Percentiles rank a stretch among this genome's conserved stretches.
phyloP scores from a whole-genome alignment of 2,113 vertebrate genomes.

The Peucedramus taeniatus region DNA sequence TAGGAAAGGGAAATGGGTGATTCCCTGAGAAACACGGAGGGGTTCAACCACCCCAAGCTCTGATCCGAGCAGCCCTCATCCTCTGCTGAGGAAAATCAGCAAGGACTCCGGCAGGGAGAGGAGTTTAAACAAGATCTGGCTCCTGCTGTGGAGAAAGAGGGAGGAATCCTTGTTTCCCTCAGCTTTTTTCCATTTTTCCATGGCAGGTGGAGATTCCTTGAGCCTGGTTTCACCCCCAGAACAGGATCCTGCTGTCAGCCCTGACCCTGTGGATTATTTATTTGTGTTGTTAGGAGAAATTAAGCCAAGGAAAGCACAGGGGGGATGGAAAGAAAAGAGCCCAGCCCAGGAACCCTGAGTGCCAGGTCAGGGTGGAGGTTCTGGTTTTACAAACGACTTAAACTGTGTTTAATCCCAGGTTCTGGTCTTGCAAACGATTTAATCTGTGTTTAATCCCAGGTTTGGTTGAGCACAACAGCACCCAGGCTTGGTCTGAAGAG shows the following conservation, averaged over 20 bases:
- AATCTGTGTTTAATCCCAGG: background rate
- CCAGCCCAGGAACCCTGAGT: background rate
- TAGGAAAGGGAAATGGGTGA: background rate
- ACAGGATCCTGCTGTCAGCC: background rate
- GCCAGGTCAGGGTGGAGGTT: background rate
- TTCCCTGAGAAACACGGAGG: background rate
- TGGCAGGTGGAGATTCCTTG: background rate
- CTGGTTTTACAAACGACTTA: rapidly evolving
- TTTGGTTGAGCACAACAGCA: background rate
- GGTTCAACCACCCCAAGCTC: background rate
- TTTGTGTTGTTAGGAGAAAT: background rate
- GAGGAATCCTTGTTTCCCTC: background rate
- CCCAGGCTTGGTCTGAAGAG: background rate
- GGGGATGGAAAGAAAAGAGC: background rate
- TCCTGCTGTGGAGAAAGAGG: background rate
- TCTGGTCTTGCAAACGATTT: rapidly evolving
- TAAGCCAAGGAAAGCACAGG: background rate
- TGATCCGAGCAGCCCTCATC: rapidly evolving
- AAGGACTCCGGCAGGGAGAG: background rate
- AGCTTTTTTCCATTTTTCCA: background rate
- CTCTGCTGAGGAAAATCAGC: background rate
- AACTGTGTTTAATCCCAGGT: background rate
- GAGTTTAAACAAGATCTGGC: background rate
- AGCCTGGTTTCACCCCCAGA: background rate
- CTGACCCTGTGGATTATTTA: background rate